A percentile compares a stretch with the other conserved stretches of the same genome.
phyloP scores from a whole-genome alignment of 2,113 vertebrate genomes.

The Carassius auratus region DNA sequence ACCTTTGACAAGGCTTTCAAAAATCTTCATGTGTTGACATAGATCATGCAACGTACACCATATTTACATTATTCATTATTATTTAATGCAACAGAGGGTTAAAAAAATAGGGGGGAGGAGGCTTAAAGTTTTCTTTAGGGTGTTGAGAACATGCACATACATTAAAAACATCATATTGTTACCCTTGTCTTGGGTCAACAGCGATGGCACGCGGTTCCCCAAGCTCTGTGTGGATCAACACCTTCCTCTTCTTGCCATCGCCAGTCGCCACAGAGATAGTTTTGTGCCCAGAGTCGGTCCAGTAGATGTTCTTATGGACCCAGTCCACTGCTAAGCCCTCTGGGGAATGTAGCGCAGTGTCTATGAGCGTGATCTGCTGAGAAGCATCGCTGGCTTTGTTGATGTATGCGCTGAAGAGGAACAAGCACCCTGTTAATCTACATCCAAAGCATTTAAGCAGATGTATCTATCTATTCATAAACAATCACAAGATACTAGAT shows the following conservation, averaged over 20 bases:
- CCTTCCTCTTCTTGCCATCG: slow-evolving; percentile 86
- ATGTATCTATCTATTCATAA: slow-evolving; percentile 36
- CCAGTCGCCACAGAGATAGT: slow-evolving; percentile 92
- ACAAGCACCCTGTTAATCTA: slow-evolving; percentile 32
- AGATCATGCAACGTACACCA: not conserved
- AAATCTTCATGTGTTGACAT: not conserved
- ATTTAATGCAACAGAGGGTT: not conserved
- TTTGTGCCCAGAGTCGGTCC: slow-evolving; percentile 97
- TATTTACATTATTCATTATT: not conserved
- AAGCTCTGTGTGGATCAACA: slow-evolving; percentile 86
- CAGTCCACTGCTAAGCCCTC: slow-evolving; percentile 96
- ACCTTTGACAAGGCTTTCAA: not conserved
- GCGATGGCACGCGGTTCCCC: slow-evolving; percentile 93
- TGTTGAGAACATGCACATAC: no score
- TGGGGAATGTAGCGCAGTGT: slow-evolving; percentile 87
- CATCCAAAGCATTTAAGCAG: slow-evolving; percentile 38
- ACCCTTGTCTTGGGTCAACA: slow-evolving; percentile 92
- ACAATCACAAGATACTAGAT: slow-evolving; percentile 6
- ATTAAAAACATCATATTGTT: slow-evolving; percentile 53
- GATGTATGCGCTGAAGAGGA: slow-evolving; percentile 84
- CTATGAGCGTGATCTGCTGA: slow-evolving; percentile 87
- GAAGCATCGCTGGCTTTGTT: slow-evolving; percentile 90
- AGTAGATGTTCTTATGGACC: slow-evolving; percentile 98
- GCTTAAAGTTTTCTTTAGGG: no score
- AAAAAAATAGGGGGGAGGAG: not conserved